Evolutionary conservation across 2,888 invertebrate genomes (phyloP), one percentile per base, ranked within the genome.

Genomic region (Drosophila greeni): DNA sequence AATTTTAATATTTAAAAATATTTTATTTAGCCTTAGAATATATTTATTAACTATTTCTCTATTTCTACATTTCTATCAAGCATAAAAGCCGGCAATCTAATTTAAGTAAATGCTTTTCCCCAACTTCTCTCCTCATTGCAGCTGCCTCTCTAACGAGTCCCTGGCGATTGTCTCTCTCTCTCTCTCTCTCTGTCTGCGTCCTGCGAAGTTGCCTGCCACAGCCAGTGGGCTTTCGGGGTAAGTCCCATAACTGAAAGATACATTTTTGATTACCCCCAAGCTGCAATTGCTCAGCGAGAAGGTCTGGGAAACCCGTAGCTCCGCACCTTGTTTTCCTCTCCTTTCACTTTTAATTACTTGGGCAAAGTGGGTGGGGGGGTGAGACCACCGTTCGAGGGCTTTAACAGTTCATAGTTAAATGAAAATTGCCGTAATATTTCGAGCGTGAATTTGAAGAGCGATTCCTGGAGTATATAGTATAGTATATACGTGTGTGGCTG

Each of bases 331-430:
- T 31, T 47, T 47, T 20, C 20, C 45, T 31, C 52, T 26, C 37
- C 68, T 49, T 61, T 61, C 49, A 49, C 36, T 67, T 68, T 68
- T 68, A 68, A 68, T 68, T 68, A 68, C 45, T 59, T 42, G 40
- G 26, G 18, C 14, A 18, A 16, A 14, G 23, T 26, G 40, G n/a
- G 23, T 26, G 20, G 20, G 20, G 40, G 34, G 26, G n/a, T 5
- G 36, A 47, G 45, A 14, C 9, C 23, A 29, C 42, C 16, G 24
- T 55, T 43, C 64, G 31, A 42, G 48, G 54, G 57, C 70, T 45
- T 64, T 54, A 68, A 61, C 67, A 70, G 77, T 70, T 79, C 75
- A 81, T 81, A 83, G 83, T 81, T 81, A 82, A 81, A 83, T 81
- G 76, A 81, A 74, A 81, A 81, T 81, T 79, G 75, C 69, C 62